Percentiles rank a stretch among this genome's conserved stretches.
Conservation (phyloP, 2,113 vertebrate genomes). For the Bungarus multicinctus region DNA sequence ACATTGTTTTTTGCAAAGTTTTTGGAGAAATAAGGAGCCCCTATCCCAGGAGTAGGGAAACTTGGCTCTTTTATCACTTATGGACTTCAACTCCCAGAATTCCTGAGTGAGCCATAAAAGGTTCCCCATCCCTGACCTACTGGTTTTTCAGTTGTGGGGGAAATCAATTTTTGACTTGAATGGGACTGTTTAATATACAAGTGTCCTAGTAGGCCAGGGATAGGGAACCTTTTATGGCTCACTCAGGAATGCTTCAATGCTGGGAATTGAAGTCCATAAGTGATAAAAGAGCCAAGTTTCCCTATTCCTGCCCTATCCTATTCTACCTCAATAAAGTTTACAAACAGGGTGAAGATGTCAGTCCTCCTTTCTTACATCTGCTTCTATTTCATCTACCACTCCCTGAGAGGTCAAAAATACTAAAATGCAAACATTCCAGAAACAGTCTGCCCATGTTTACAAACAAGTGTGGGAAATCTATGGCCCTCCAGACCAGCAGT, state of each 20-base stretch:
- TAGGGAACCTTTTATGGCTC: no score
- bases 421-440: neutral
- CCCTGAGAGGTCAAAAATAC: neutral
- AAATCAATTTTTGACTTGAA: no score
- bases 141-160: no score
- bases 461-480: neutral
- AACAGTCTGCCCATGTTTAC: neutral
- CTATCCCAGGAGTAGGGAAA: neutral
- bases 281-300: no score
- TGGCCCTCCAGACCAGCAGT: neutral
- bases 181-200: no score
- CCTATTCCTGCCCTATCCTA: neutral
- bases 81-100: no score
- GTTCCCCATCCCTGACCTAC: no score
- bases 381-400: neutral
- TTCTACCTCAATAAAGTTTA: neutral
- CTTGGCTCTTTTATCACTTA: no score
- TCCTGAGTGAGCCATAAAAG: no score
- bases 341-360: neutral
- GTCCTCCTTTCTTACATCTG: neutral
- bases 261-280: no score
- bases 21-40: neutral
- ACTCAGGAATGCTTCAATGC: no score
- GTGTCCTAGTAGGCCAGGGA: no score
- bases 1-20: neutral